Percentiles rank a stretch among this genome's conserved stretches.
phyloP scores from a whole-genome alignment of 1,140 invertebrate genomes.

The Drosophila novamexicana region DNA sequence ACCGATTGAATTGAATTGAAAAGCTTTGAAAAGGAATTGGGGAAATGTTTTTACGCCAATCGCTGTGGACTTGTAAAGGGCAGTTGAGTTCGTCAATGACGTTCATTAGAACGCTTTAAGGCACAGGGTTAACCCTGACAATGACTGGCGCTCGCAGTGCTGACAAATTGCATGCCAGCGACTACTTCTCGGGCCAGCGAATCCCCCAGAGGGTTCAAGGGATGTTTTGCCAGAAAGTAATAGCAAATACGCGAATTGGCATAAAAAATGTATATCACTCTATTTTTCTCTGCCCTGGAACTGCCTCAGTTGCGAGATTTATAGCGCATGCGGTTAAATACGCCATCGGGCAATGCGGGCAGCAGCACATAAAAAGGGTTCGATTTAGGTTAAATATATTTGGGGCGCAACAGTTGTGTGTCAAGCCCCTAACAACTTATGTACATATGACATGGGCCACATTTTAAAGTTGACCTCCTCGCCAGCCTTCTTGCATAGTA shows the following conservation, averaged over 20 bases:
- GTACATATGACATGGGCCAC: conserved; percentile 13
- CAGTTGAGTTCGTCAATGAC: conserved; percentile 62
- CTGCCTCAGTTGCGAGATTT: conserved; percentile 64
- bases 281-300: conserved; percentile 60
- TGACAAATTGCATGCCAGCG: conserved; percentile 70
- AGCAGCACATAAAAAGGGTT: conserved; percentile 55
- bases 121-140: conserved; percentile 35
- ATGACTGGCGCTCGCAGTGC: conserved; percentile 29
- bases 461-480: background rate
- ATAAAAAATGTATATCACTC: conserved; percentile 78
- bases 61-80: conserved; percentile 45
- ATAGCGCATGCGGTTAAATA: conserved; percentile 64
- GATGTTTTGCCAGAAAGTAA: conserved; percentile 33
- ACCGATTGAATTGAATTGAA: conserved; percentile 67
- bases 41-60: conserved; percentile 52
- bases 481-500: background rate
- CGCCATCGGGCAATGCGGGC: conserved; percentile 38
- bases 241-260: conserved; percentile 43
- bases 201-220: conserved; percentile 51
- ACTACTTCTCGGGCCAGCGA: conserved; percentile 23
- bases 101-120: conserved; percentile 71
- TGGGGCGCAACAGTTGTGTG: conserved; percentile 58
- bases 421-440: conserved; percentile 20
- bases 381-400: conserved; percentile 42
- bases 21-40: conserved; percentile 41